Conservation (phyloP, 2,888 invertebrate genomes). For the Margaritifera margaritifera region DNA sequence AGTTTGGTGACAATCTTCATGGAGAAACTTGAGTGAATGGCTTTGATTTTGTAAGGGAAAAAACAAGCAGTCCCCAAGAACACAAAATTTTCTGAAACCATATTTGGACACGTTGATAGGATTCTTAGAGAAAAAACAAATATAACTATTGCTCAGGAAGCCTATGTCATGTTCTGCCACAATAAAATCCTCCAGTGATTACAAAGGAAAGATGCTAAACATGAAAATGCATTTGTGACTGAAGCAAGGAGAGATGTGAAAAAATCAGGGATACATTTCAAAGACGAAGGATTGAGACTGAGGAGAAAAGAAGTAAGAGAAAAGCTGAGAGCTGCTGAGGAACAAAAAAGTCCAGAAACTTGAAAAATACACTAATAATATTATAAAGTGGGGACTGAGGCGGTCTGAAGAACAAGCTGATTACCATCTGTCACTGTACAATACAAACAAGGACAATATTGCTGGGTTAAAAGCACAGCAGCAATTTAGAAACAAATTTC, state of each 20-base stretch:
- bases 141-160: conserved; percentile 16
- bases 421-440: conserved; percentile 5
- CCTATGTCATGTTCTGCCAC: conserved; percentile 22
- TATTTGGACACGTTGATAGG: conserved; percentile 21
- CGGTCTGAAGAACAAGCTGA: too few relatives aligned
- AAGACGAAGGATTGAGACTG: conserved; percentile 22
- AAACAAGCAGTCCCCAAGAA: conserved; percentile 9
- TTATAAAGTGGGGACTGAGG: not conserved
- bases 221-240: conserved; percentile 8
- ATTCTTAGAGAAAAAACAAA: conserved; percentile 25
- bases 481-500: conserved; percentile 17
- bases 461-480: conserved; percentile 18
- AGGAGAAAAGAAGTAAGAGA: conserved; percentile 15
- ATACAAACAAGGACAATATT: conserved; percentile 22
- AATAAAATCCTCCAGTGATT: conserved; percentile 29
- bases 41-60: conserved; percentile 1
- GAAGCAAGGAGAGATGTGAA: conserved; percentile 16
- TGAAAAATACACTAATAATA: conserved; percentile 12
- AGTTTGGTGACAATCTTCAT: conserved; percentile 23
- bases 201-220: conserved; percentile 9
- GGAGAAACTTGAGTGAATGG: conserved; percentile 11
- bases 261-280: conserved; percentile 11
- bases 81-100: conserved; percentile 20
- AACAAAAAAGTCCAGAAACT: conserved; percentile 12
- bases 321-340: conserved; percentile 6